phyloP scores from a whole-genome alignment of 2,797 vertebrate genomes.

The Poeciliopsis turneri region DNA sequence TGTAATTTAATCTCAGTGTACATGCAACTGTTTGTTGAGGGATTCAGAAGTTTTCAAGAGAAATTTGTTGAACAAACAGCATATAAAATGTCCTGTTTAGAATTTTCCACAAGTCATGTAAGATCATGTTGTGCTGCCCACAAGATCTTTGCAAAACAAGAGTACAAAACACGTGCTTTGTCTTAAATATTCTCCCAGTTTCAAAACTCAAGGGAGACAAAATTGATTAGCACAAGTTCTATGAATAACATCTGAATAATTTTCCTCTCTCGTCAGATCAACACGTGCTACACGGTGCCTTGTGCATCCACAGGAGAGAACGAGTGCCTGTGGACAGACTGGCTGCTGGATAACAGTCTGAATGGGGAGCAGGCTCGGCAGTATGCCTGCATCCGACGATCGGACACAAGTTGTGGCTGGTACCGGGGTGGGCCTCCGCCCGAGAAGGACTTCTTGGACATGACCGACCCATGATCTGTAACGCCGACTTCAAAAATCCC shows the following conservation, averaged over 20 bases:
- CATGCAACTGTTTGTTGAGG: neutral
- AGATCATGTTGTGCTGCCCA: neutral
- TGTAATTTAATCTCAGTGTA: neutral
- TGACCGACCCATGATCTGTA: conserved; percentile 86
- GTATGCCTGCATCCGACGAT: conserved; percentile 88
- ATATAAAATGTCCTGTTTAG: neutral
- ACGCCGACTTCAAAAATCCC: conserved; percentile 16
- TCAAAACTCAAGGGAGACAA: neutral
- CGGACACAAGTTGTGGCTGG: conserved; percentile 90
- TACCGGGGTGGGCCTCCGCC: conserved; percentile 84
- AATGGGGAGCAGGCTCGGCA: conserved; percentile 88
- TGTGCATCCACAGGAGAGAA: conserved; percentile 84
- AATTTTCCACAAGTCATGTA: neutral
- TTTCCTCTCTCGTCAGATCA: conserved; percentile 82
- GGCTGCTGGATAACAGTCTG: conserved; percentile 86
- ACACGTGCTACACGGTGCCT: conserved; percentile 85
- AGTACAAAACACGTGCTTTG: neutral
- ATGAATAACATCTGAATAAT: conserved; percentile 13
- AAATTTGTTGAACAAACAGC: neutral
- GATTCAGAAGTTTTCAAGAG: neutral
- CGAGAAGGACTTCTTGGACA: conserved; percentile 88
- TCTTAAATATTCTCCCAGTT: neutral
- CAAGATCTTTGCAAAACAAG: neutral
- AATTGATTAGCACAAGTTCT: neutral
- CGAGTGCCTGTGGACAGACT: conserved; percentile 93